Conservation (phyloP, 2,113 vertebrate genomes). For the Malaclemys terrapin region DNA sequence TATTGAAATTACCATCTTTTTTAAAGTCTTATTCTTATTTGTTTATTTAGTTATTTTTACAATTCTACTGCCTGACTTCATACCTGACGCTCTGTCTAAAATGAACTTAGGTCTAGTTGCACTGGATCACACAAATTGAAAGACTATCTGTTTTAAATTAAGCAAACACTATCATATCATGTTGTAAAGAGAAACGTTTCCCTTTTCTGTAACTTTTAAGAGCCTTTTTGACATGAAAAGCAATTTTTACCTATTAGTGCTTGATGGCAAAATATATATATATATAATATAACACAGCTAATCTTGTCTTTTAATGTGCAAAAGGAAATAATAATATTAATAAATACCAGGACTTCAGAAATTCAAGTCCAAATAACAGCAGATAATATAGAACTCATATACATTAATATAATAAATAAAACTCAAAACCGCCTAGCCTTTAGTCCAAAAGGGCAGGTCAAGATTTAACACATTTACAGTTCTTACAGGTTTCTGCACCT, state of each 20-base stretch:
- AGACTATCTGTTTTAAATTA: slow-evolving; percentile 80
- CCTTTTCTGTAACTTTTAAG: slow-evolving; percentile 64
- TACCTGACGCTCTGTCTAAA: slow-evolving; percentile 89
- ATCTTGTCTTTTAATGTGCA: slow-evolving; percentile 84
- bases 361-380: slow-evolving; percentile 86
- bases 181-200: slow-evolving; percentile 81
- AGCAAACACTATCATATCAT: slow-evolving; percentile 80
- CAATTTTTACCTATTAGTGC: slow-evolving; percentile 77
- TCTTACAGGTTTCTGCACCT: slow-evolving; percentile 88
- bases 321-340: slow-evolving; percentile 71
- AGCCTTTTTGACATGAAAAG: slow-evolving; percentile 73
- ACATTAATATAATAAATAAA: slow-evolving; percentile 94
- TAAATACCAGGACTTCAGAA: slow-evolving; percentile 78
- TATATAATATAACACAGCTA: slow-evolving; percentile 76
- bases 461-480: slow-evolving; percentile 93
- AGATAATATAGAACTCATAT: slow-evolving; percentile 87
- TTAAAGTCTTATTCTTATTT: slow-evolving; percentile 61
- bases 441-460: slow-evolving; percentile 82
- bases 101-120: slow-evolving; percentile 89
- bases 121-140: slow-evolving; percentile 90
- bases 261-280: slow-evolving; percentile 79
- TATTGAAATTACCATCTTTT: slow-evolving; percentile 83
- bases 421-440: slow-evolving; percentile 81
- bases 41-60: slow-evolving; percentile 80
- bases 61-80: slow-evolving; percentile 91